Evolutionary conservation across 92 coral and sea anemone genomes (phyloP), one percentile per base, ranked within the genome.

Genomic region (Metridium senile): DNA sequence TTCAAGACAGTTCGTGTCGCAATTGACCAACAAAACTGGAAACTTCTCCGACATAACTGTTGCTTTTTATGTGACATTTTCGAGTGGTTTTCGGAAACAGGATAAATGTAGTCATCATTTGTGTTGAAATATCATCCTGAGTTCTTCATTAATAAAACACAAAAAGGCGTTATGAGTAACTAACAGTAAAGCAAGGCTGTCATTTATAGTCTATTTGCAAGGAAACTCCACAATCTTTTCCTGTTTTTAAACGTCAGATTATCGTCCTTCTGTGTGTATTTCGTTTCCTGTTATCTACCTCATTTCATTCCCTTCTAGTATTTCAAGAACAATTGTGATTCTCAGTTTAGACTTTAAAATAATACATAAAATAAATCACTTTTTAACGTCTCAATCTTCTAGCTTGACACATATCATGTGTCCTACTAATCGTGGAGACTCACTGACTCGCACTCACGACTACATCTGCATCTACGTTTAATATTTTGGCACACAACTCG

Each of bases 61-160:
- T 23, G 31, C 25, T 23, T 4, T 58, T 58, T 58, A 58, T 58
- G 19, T 3, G 3, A 1, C 4, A 58, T 1, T 58, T 58, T 58
- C 3, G 31, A 58, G 65, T 10, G 28, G 29, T 58, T 58, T 21
- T 23, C 23, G 65, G 65, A 58, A 58, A 58, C 65, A 58, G 28
- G 65, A 58, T 9, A 21, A 17, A 58, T 1, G n/a, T 3, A 58
- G 65, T 58, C 61, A 54, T 4, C 61, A 21, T 21, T n/a, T 54
- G 61, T 54, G 61, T 54, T 54, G 22, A 54, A 54, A 58, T 8
- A n/a, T 58, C 65, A 21, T 58, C 65, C 65, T 58, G 27, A 58
- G 1, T 2, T 58, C 30, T 54, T 21, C n/a, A n/a, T n/a, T n/a
- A n/a, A n/a, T n/a, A n/a, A n/a, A n/a, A n/a, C n/a, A n/a, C n/a